A percentile compares a stretch with the other conserved stretches of the same genome.
Evolutionary conservation across 1,140 invertebrate species (phyloP).

Genomic region (Micrasema longulum): DNA sequence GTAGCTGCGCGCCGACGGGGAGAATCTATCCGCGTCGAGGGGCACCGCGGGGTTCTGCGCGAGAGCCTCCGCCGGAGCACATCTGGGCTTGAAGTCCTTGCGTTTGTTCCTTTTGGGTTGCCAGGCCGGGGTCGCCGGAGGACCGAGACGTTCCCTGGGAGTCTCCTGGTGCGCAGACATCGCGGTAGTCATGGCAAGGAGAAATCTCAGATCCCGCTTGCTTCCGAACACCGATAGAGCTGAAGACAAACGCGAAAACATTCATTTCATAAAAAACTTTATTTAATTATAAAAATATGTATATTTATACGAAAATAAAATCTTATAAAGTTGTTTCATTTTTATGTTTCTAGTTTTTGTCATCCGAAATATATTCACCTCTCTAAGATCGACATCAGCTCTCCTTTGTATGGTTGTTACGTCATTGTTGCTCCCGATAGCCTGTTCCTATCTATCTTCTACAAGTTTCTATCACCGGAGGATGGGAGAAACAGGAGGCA

Average conservation of each 20-base stretch:
- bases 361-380: no score
- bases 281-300: slow-evolving; percentile 3
- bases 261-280: background rate
- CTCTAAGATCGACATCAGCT: slow-evolving; percentile 49
- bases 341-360: no score
- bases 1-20: slow-evolving; percentile 24
- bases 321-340: no score
- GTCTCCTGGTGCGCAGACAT: slow-evolving; percentile 60
- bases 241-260: slow-evolving; percentile 3
- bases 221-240: slow-evolving; percentile 30
- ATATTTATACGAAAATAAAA: no score
- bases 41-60: slow-evolving; percentile 64
- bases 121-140: slow-evolving; percentile 66
- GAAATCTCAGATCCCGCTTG: slow-evolving; percentile 47
- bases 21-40: slow-evolving; percentile 57
- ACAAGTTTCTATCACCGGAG: background rate
- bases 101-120: slow-evolving; percentile 74
- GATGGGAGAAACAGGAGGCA: background rate
- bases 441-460: background rate
- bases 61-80: slow-evolving; percentile 69
- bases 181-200: slow-evolving; percentile 61
- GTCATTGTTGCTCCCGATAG: background rate
- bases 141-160: slow-evolving; percentile 63
- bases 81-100: slow-evolving; percentile 77
- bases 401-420: slow-evolving; percentile 40